Base-by-base conservation (phyloP, 2,888 invertebrate genomes). In the Plusia festucae region DNA sequence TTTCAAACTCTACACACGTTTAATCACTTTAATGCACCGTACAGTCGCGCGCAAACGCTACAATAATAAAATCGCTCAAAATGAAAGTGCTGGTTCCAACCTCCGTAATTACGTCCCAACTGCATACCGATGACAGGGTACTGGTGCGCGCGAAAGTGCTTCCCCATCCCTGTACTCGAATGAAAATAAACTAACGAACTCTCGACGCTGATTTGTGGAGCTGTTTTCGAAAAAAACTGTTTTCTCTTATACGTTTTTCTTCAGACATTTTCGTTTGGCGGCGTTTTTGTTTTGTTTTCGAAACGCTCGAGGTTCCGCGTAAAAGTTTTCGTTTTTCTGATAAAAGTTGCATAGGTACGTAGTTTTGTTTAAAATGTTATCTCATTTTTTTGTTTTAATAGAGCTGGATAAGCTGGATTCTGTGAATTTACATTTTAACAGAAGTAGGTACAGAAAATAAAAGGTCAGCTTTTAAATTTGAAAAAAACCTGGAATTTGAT, bases 21-120 rank as follows among this genome's bases (percentile, higher is more conserved):
- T 85, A 87, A 88, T 88, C 84, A 82, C 71, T 64, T 75, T 87
- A 89, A 88, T 89, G 88, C 80, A 69, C 56, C n/a, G 82, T 85
- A 85, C 82, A 75, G 57, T 73, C 82, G 80, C 77, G 66, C 49
- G 81, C 75, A 84, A 63, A 77, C 73, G 79, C 75, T 70, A 65
- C 67, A 71, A 70, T 80, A 76, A 75, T 73, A 73, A 79, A 80
- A 80, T 82, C 82, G 81, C 78, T 81, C 85, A 73, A n/a, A 85
- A 86, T 87, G 71, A 86, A 87, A 85, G 68, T 81, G 65, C 56
- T 49, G 68, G 69, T 81, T 79, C 78, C 73, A 72, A 71, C 65
- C 64, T 66, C 60, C 71, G 71, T 81, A 81, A 85, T 83, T 84
- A 82, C 70, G 70, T 64, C 66, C 65, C 56, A 70, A 82, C 75